Conservation (phyloP, 2,797 vertebrate species). For the Halcyon chelicuti region DNA sequence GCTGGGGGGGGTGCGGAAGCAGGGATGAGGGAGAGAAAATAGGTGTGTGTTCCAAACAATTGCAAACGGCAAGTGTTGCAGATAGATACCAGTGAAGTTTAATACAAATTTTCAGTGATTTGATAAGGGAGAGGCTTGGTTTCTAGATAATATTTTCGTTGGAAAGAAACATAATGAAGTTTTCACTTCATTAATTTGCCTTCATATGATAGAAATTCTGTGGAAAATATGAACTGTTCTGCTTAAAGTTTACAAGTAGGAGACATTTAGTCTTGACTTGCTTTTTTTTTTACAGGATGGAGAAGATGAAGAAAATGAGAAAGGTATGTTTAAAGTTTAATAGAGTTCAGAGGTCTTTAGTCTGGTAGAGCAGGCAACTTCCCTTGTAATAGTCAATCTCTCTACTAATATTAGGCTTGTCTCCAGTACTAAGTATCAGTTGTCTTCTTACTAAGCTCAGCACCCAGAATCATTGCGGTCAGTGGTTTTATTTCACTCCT, state of each 20-base stretch:
- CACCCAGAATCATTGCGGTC: slow-evolving; percentile 58
- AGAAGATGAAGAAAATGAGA: slow-evolving; percentile 94
- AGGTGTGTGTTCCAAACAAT: neutral
- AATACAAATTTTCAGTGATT: neutral
- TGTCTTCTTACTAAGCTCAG: slow-evolving; percentile 64
- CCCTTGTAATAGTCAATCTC: slow-evolving; percentile 59
- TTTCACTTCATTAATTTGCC: neutral
- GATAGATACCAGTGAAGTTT: neutral
- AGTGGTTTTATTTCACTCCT: slow-evolving; percentile 67
- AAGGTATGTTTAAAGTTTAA: slow-evolving; percentile 90
- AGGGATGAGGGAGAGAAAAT: neutral
- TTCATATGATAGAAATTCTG: neutral
- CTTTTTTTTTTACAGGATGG: slow-evolving; percentile 85
- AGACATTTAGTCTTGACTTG: slow-evolving; percentile 74
- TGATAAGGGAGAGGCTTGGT: neutral
- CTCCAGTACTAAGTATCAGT: slow-evolving; percentile 57
- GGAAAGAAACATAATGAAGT: neutral
- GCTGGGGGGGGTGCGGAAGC: neutral
- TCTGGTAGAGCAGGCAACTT: slow-evolving; percentile 58
- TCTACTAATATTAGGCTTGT: slow-evolving; percentile 66
- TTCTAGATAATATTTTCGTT: neutral
- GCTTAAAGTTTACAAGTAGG: neutral
- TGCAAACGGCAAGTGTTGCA: neutral
- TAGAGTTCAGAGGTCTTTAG: slow-evolving; percentile 65
- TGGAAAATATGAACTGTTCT: neutral